A percentile compares a stretch with the other conserved stretches of the same genome.
Evolutionary conservation across 2,888 invertebrate genomes (phyloP).

Genomic region (Phlogophora meticulosa): DNA sequence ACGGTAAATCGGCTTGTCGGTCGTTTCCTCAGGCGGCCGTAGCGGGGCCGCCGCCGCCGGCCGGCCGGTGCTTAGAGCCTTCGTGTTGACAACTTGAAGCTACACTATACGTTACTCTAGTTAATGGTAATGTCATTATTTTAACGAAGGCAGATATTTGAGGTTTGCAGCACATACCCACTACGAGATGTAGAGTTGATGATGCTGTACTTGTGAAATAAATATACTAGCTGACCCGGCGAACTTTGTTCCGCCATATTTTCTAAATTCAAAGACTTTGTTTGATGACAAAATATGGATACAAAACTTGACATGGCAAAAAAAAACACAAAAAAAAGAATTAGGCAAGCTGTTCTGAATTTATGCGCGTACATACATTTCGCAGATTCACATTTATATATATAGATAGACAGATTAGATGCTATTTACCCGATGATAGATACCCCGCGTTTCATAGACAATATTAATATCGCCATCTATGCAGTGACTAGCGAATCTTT

Average conservation of each 20-base stretch:
- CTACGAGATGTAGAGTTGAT: background rate
- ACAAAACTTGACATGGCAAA: too few species aligned
- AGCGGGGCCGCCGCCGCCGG: conserved; percentile 31
- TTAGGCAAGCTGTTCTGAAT: too few species aligned
- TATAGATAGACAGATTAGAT: too few species aligned
- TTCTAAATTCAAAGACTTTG: too few species aligned
- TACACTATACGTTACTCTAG: conserved; percentile 27
- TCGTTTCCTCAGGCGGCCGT: conserved; percentile 68
- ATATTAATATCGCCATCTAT: conserved; percentile 58
- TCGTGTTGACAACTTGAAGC: conserved; percentile 46
- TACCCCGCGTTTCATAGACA: background rate
- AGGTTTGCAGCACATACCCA: background rate
- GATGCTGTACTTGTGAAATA: background rate
- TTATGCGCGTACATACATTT: too few species aligned
- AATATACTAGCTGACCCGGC: too few species aligned
- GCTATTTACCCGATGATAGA: background rate
- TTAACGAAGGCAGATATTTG: background rate
- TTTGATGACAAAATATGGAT: too few species aligned
- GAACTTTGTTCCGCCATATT: too few species aligned
- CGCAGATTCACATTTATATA: too few species aligned
- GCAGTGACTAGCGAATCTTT: conserved; percentile 18
- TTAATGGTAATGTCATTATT: conserved; percentile 24
- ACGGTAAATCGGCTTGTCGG: conserved; percentile 84
- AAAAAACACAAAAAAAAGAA: too few species aligned
- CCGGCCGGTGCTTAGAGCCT: conserved; percentile 22